Percentiles rank a stretch among this genome's conserved stretches.
These are phyloP conservation scores for Melospiza georgiana DNA, from an alignment of 2,113 vertebrate genomes.

Conservation along the genomic window DNA sequence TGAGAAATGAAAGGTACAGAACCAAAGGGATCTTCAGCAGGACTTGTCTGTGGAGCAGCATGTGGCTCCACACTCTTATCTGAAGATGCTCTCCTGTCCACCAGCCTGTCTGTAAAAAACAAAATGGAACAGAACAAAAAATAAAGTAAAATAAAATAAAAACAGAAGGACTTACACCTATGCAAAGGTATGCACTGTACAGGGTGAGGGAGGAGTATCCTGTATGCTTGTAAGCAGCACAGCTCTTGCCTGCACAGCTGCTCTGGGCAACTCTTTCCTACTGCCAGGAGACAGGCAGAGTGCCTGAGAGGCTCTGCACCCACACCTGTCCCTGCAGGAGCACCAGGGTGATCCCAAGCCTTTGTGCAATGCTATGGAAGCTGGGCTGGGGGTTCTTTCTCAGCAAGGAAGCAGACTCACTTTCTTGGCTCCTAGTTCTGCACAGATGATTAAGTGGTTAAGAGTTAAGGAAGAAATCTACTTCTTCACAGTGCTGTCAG, in stretches of 20 bases:
- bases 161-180: conserved; percentile 40
- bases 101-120: conserved; percentile 86
- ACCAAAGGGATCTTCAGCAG: conserved; percentile 92
- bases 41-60: conserved; percentile 76
- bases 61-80: conserved; percentile 75
- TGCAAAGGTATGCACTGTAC: background rate
- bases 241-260: background rate
- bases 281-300: background rate
- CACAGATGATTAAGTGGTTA: background rate
- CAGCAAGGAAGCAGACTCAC: accelerated
- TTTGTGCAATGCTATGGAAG: background rate
- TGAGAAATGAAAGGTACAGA: conserved; percentile 92
- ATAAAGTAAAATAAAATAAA: conserved; percentile 78
- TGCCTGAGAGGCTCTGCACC: background rate
- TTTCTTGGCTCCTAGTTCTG: background rate
- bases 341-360: background rate
- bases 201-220: background rate
- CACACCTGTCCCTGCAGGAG: background rate
- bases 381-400: accelerated
- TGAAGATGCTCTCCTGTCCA: conserved; percentile 79
- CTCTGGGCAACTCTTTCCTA: background rate
- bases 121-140: conserved; percentile 77
- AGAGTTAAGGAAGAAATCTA: background rate
- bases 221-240: background rate
- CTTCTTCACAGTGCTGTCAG: background rate